Conservation (phyloP, 2,113 vertebrate species). For the Triplophysa dalaica region DNA sequence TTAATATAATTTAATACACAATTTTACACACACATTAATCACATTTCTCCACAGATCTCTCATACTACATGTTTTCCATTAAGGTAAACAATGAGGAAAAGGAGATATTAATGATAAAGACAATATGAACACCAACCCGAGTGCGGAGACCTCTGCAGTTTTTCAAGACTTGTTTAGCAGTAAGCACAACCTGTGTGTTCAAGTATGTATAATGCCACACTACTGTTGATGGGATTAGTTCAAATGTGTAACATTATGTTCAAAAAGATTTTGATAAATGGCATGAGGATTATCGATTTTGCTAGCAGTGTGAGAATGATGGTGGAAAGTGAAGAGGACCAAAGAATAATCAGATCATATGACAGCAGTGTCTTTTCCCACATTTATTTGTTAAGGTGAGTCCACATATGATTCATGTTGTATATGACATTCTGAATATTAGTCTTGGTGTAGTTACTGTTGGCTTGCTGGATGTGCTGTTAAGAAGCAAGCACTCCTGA, state of each 20-base stretch:
- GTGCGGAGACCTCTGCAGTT: too few species aligned
- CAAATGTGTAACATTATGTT: background rate
- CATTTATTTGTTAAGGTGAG: conserved; percentile 25
- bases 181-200: background rate
- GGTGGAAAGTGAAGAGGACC: background rate
- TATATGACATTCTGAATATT: background rate
- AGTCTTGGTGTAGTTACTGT: background rate
- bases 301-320: background rate
- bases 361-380: background rate
- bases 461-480: background rate
- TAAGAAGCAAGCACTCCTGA: conserved; percentile 6
- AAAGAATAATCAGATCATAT: conserved; percentile 10
- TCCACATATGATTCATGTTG: conserved; percentile 2
- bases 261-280: background rate
- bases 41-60: background rate
- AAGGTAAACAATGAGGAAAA: too few species aligned
- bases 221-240: conserved; percentile 5
- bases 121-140: too few species aligned
- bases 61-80: background rate
- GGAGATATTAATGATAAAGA: too few species aligned
- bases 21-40: background rate
- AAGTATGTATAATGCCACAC: too few species aligned
- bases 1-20: background rate
- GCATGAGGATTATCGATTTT: background rate
- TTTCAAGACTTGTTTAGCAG: background rate